These are phyloP conservation scores for Formica selysi DNA, from an alignment of 1,140 invertebrate species.

Conservation along the genomic window DNA sequence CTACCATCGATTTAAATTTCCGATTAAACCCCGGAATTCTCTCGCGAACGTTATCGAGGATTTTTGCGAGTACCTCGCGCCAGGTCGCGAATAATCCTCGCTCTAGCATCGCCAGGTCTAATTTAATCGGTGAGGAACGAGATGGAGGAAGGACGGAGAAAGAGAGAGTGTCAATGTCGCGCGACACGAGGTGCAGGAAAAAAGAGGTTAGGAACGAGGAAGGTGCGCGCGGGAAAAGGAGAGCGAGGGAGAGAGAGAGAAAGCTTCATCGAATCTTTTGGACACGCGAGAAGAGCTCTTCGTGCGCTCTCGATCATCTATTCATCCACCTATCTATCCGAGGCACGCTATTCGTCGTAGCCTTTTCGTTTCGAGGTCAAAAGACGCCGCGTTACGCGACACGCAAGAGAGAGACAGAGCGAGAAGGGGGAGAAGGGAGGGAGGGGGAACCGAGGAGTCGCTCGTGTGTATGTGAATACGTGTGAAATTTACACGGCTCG, in stretches of 20 bases:
- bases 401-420: constrained; percentile 5
- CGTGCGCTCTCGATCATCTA: too few species aligned
- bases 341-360: constrained; percentile 18
- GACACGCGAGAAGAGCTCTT: background rate
- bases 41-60: background rate
- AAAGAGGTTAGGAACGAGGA: constrained; percentile 18
- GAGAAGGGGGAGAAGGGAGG: background rate
- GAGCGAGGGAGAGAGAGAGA: constrained; percentile 4
- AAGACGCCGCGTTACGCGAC: constrained; percentile 50
- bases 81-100: background rate
- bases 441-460: constrained; percentile 21
- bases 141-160: background rate
- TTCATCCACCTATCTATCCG: background rate
- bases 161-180: background rate
- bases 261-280: background rate
- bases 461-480: constrained; percentile 55
- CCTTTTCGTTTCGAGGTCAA: constrained; percentile 70
- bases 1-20: too few species aligned
- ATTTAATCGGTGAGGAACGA: constrained; percentile 13
- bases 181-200: background rate
- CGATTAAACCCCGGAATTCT: background rate
- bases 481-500: constrained; percentile 71
- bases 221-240: background rate
- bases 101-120: constrained; percentile 1
- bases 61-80: background rate